Conservation (phyloP, 2,797 vertebrate species). For the Vipera latastei region DNA sequence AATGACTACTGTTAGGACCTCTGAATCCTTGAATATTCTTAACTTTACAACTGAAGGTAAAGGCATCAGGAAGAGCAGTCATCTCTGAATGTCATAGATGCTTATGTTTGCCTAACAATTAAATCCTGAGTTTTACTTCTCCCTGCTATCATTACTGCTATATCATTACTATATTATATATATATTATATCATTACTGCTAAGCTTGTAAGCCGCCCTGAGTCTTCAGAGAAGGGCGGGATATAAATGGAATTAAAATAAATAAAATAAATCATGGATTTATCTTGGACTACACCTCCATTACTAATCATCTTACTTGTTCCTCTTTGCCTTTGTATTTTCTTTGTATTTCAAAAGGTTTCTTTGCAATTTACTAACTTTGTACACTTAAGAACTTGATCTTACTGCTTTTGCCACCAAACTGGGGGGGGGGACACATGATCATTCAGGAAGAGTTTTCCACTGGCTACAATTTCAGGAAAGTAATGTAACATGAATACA, state of each 20-base stretch:
- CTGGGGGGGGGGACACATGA: too few species aligned
- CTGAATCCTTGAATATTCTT: neutral
- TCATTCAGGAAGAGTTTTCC: neutral
- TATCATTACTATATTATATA: too few species aligned
- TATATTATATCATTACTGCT: too few species aligned
- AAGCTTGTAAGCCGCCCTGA: too few species aligned
- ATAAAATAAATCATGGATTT: too few species aligned
- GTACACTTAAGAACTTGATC: neutral
- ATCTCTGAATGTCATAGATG: neutral
- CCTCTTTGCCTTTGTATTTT: neutral
- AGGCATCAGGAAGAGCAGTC: neutral
- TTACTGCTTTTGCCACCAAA: neutral
- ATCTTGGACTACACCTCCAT: neutral
- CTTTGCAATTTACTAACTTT: neutral
- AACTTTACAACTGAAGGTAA: neutral
- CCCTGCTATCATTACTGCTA: too few species aligned
- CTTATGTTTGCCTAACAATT: neutral
- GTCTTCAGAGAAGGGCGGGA: too few species aligned
- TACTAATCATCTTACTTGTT: neutral
- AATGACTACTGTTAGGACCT: neutral
- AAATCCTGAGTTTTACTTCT: neutral
- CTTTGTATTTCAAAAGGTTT: neutral
- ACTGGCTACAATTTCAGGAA: neutral
- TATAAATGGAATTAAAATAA: too few species aligned
- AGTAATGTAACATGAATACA: neutral